Conservation (phyloP, 2,888 invertebrate genomes). For the Eupelmus urozonus region DNA sequence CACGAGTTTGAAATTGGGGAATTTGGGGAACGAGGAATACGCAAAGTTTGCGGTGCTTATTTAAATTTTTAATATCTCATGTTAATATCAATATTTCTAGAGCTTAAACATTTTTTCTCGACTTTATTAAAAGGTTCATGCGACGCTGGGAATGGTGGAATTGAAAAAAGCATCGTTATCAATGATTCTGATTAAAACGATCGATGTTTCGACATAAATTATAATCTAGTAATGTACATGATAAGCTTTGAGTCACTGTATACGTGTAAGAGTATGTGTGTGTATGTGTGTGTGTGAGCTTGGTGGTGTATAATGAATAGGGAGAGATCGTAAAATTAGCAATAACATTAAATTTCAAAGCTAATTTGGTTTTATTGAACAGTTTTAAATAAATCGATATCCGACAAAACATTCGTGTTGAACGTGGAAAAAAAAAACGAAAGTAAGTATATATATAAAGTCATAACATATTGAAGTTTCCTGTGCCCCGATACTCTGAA, state of each 20-base stretch:
- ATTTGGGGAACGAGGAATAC: slow-evolving; percentile 1
- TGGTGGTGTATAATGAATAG: background rate
- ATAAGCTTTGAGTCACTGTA: too few relatives aligned
- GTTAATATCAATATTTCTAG: background rate
- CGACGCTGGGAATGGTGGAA: background rate
- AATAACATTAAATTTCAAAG: slow-evolving; percentile 23
- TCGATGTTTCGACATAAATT: too few relatives aligned
- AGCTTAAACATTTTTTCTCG: background rate
- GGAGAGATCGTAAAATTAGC: slow-evolving; percentile 1
- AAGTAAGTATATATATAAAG: slow-evolving; percentile 31
- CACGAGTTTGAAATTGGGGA: background rate
- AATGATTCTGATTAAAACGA: too few relatives aligned
- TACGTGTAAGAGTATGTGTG: too few relatives aligned
- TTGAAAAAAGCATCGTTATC: background rate
- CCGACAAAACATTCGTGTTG: slow-evolving; percentile 39
- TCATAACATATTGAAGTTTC: slow-evolving; percentile 39
- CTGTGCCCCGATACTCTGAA: slow-evolving; percentile 18
- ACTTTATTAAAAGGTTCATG: too few relatives aligned
- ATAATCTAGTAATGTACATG: too few relatives aligned
- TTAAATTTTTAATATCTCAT: background rate
- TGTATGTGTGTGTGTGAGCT: too few relatives aligned
- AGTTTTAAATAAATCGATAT: slow-evolving; percentile 41
- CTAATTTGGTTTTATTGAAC: slow-evolving; percentile 47
- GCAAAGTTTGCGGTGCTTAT: slow-evolving; percentile 5
- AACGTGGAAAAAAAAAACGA: slow-evolving; percentile 30